Conservation (phyloP, 2,888 invertebrate genomes). For the Linnaemya vulpina region DNA sequence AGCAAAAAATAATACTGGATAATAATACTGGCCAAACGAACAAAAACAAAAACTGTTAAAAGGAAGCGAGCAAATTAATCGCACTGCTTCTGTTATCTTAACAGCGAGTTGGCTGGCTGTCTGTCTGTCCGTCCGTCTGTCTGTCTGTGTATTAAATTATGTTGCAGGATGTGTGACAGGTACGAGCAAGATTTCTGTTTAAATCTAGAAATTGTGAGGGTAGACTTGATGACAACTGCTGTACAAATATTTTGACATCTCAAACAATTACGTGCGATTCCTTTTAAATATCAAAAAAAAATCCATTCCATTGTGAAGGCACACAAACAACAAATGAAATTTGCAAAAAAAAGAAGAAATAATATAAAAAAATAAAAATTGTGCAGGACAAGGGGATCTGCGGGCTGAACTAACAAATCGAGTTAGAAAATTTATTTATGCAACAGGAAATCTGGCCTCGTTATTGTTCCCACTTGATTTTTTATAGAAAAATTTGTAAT, state of each 20-base stretch:
- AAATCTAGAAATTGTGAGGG: conserved; percentile 48
- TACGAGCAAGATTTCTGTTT: conserved; percentile 5
- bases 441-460: conserved; percentile 51
- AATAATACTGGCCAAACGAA: neutral
- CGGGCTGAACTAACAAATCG: neutral
- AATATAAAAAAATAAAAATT: neutral
- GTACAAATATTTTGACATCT: conserved; percentile 75
- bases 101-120: neutral
- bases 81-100: neutral
- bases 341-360: conserved; percentile 12
- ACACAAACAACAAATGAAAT: conserved; percentile 37
- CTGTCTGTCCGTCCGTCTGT: neutral
- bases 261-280: conserved; percentile 47
- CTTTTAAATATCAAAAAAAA: conserved; percentile 46
- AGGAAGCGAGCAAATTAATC: conserved; percentile 28
- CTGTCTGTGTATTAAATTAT: neutral
- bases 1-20: conserved; percentile 9
- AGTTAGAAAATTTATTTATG: conserved; percentile 24
- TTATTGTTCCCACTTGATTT: neutral
- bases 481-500: neutral
- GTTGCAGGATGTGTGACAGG: conserved; percentile 18
- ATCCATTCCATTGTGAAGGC: too few species aligned
- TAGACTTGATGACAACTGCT: conserved; percentile 72
- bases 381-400: conserved; percentile 25
- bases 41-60: neutral